phyloP scores from a whole-genome alignment of 53 echinoderm and acorn worm genomes.

The Paelopatides confundens region DNA sequence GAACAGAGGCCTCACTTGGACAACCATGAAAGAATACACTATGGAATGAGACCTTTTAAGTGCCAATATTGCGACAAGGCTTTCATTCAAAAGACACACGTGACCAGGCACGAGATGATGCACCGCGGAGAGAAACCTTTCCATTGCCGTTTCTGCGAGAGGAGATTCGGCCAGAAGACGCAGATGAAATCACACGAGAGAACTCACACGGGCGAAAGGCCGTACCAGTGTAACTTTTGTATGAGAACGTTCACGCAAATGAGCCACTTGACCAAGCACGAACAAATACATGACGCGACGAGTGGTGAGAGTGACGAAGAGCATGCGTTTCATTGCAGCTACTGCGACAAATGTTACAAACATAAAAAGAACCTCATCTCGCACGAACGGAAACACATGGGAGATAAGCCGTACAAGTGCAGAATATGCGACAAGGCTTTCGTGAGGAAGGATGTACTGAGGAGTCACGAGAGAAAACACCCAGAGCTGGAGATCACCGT shows the following conservation, averaged over 20 bases:
- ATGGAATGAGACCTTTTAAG: background rate
- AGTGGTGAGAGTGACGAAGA: background rate
- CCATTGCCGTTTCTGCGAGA: background rate
- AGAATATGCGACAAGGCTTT: background rate
- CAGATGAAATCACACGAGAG: background rate
- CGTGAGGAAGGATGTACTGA: background rate
- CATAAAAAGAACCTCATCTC: background rate
- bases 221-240: background rate
- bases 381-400: background rate
- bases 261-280: background rate
- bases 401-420: background rate
- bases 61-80: constrained; percentile 6
- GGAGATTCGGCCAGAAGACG: background rate
- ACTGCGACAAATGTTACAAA: background rate
- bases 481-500: background rate
- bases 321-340: background rate
- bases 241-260: background rate
- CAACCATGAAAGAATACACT: background rate
- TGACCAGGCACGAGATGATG: background rate
- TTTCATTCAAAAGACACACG: background rate
- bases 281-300: background rate
- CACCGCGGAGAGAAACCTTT: background rate
- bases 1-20: background rate
- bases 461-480: background rate
- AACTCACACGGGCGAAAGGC: background rate